phyloP scores from a whole-genome alignment of 2,113 vertebrate species.

The Donacobius atricapilla region DNA sequence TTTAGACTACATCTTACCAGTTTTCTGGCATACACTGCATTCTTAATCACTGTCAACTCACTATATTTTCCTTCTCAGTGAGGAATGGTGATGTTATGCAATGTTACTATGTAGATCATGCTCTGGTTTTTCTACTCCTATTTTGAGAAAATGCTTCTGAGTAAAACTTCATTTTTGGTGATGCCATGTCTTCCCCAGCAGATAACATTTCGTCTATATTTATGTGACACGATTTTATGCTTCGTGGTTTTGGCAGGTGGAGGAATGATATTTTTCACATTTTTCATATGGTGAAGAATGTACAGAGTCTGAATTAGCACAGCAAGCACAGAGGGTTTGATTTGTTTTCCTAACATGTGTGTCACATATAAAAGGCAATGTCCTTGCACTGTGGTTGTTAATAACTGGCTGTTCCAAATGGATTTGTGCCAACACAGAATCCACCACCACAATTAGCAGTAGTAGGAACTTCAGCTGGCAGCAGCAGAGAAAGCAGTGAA shows the following conservation, averaged over 20 bases:
- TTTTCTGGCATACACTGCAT: not conserved
- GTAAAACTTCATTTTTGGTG: conserved; percentile 15
- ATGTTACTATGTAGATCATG: not conserved
- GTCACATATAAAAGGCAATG: not conserved
- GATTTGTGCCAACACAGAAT: conserved; percentile 41
- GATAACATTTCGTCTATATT: not conserved
- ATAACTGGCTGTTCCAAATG: conserved; percentile 3
- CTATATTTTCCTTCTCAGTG: not conserved
- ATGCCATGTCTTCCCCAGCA: not conserved
- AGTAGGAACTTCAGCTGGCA: conserved; percentile 32
- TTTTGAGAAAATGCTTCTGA: conserved; percentile 38
- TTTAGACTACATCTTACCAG: not conserved
- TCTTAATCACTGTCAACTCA: not conserved
- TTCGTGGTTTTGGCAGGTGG: conserved; percentile 21
- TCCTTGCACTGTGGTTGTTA: not conserved
- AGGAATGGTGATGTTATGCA: not conserved
- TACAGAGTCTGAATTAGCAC: not conserved
- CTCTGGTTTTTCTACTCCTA: not conserved
- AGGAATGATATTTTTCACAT: not conserved
- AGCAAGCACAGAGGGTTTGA: not conserved
- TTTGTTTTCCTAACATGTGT: not conserved
- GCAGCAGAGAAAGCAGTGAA: not conserved
- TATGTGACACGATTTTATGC: not conserved
- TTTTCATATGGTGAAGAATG: not conserved
- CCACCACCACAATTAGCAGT: not conserved